Evolutionary conservation across 2,888 invertebrate genomes (phyloP), one percentile per base, ranked within the genome.

Genomic region (Andrena bucephala): DNA sequence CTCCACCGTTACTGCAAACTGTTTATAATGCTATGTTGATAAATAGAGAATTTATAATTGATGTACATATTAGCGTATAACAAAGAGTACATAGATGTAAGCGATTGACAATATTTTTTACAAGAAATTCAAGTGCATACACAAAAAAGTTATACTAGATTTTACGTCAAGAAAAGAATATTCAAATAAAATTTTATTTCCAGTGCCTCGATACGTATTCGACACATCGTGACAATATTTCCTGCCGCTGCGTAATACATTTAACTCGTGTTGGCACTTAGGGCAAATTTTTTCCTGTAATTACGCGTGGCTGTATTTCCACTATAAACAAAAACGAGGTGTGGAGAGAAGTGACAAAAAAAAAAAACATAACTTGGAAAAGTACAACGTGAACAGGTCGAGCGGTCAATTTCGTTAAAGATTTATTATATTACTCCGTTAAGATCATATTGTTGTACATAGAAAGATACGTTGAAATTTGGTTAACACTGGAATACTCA

Each of bases 391-490:
- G 54, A 3, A 59, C 27, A 29, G 31, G 59, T 57, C 36, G 42
- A 33, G 48, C 42, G 36, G 36, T 70, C 42, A 33, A 71, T 20
- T 20, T 62, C 36, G 71, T 68, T 63, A 62, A 76, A 71, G 62
- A 60, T 57, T 29, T n/a, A 71, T 75, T 69, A 10, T 57, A 48
- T 69, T 60, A 71, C 36, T 50, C 50, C 24, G 4, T 57, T 10
- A 50, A 62, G 57, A 52, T 24, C 29, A 72, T 65, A 59, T 60
- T 76, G 54, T 8, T 81, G 80, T 81, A 80, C n/a, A 73, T 80
- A 81, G 13, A 72, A 52, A 16, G 7, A 24, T 62, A 36, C 50
- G 42, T 63, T 33, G 20, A 42, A 36, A 54, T 48, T 48, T 48
- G 29, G 8, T 68, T 63, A 16, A 57, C 20, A 42, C 10, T 50